Evolutionary conservation across 2,888 invertebrate genomes (phyloP), one percentile per base, ranked within the genome.

Genomic region (Panorpa germanica): DNA sequence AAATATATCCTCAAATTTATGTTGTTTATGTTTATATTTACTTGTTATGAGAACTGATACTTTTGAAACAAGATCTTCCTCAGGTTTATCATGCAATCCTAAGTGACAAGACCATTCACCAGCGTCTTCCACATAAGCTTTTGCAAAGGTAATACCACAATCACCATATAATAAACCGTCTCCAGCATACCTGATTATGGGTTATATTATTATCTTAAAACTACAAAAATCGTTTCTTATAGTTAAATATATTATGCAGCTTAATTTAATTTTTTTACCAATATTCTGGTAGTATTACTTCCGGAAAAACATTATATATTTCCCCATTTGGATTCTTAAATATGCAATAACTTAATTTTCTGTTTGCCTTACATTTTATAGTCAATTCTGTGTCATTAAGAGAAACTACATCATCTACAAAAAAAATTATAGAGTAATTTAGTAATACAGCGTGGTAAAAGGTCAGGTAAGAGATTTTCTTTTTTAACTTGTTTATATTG

Each of bases 71-170:
- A 49, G 5, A 43, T 62, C 63, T 2, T 56, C 23, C 2, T 57
- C 57, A 4, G 50, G 32, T 17, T 43, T 40, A 6, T 47, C 40
- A 10, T 42, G 42, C 1, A 52, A 50, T 0, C 61, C 63, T 57
- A 61, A 59, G 34, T 61, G 58, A 33, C 63, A 63, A 2, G 46
- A 49, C 63, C 63, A 63, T 13, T 37, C 35, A 0, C 63, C 63
- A 3, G 43, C 44, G 19, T 61, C 58, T 2, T 45, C 40, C 6
- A 35, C 34, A 3, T 41, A 40, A 2, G 50, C 52, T 3, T 49
- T 44, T 2, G 40, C 36, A 34, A 63, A 55, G 1, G 52, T 58
- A 6, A 62, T 54, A 2, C 52, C 56, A 39, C 63, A 63, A 23
- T 58, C 52, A 2, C 63, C 63, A 2, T 45, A 43, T 32, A 51